Percentiles rank a stretch among this genome's conserved stretches.
These are phyloP conservation scores for Meandrina meandrites DNA, from an alignment of 92 coral and sea anemone species.

Conservation along the genomic window DNA sequence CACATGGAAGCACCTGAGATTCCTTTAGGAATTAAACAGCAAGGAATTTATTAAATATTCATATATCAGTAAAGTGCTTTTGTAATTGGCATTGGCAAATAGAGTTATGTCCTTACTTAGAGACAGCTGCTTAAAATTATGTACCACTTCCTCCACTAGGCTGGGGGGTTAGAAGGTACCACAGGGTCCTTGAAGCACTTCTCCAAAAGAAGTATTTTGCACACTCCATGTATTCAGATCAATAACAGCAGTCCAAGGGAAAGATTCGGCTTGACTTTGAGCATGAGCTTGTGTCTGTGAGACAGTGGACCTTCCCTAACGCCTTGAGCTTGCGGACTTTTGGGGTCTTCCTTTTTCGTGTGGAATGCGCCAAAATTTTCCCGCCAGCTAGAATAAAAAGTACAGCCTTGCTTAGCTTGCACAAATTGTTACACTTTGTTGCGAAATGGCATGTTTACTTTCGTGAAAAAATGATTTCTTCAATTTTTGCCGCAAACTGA, in stretches of 20 bases:
- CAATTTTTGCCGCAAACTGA: no score
- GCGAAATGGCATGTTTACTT: conserved; percentile 11
- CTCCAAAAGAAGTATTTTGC: conserved; percentile 29
- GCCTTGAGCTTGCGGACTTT: background rate
- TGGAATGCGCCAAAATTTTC: conserved; percentile 5
- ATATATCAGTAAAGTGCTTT: conserved; percentile 11
- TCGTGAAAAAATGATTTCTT: conserved; percentile 28
- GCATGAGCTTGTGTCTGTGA: conserved; percentile 12
- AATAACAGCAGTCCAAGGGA: conserved; percentile 26
- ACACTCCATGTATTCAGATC: conserved; percentile 32
- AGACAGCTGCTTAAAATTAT: conserved; percentile 2
- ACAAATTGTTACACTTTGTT: conserved; percentile 20
- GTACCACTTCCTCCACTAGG: conserved; percentile 8
- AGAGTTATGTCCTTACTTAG: background rate
- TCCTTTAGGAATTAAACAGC: conserved; percentile 8
- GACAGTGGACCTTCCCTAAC: conserved; percentile 7
- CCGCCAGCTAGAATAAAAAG: conserved; percentile 26
- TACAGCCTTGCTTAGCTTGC: conserved; percentile 4
- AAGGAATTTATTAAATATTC: conserved; percentile 13
- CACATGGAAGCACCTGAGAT: no score
- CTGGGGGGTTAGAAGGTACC: background rate
- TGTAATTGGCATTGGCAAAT: conserved; percentile 10
- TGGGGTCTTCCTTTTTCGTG: conserved; percentile 24
- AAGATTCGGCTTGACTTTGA: conserved; percentile 26
- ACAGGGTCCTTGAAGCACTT: conserved; percentile 15